phyloP scores from a whole-genome alignment of 1,140 invertebrate genomes.

The Euglossa dilemma region DNA sequence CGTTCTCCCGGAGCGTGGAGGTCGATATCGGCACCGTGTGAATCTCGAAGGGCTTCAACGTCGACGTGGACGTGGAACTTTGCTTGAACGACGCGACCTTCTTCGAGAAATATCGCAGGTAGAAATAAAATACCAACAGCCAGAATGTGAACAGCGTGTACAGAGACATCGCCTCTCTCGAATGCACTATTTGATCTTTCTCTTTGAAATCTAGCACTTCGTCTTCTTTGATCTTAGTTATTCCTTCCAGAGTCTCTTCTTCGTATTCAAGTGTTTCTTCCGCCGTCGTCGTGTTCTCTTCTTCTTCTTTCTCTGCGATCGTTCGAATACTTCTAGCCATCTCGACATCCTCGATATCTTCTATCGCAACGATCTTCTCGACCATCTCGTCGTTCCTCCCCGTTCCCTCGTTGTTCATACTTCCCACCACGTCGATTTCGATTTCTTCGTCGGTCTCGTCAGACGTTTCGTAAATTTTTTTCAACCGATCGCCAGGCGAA shows the following conservation, averaged over 20 bases:
- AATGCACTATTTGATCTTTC: rapidly evolving
- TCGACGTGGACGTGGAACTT: background rate
- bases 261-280: too few relatives aligned
- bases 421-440: background rate
- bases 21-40: constrained; percentile 18
- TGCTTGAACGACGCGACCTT: background rate
- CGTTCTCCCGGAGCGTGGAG: background rate
- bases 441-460: background rate
- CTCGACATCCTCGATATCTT: background rate
- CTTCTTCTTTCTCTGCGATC: background rate
- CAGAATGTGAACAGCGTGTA: background rate
- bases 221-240: background rate
- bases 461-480: background rate
- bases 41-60: constrained; percentile 27
- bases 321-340: too few relatives aligned
- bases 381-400: background rate
- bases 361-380: background rate
- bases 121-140: background rate
- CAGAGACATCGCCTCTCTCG: background rate
- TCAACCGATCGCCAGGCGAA: too few relatives aligned
- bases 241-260: background rate
- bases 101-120: background rate
- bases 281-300: too few relatives aligned
- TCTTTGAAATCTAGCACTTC: background rate
- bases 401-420: background rate